phyloP scores from a whole-genome alignment of 2,113 vertebrate species.

The Trematomus loennbergii region DNA sequence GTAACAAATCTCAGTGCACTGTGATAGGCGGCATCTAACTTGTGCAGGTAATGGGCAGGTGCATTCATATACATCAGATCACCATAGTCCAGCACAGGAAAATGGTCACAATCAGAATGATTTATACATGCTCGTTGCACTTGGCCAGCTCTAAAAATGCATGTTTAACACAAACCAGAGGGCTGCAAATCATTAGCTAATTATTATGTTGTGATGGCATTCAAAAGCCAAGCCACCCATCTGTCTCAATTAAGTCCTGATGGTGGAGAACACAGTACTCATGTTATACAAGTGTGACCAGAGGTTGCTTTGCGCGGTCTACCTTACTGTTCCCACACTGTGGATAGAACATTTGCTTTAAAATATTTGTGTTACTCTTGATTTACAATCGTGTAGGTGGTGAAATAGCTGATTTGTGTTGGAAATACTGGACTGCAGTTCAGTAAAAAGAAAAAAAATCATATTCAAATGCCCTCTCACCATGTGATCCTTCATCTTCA shows the following conservation, averaged over 20 bases:
- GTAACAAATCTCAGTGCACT: too few species aligned
- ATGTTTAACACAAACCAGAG: slow-evolving; percentile 3
- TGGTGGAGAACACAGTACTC: slow-evolving; percentile 24
- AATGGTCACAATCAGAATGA: too few species aligned
- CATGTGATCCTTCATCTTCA: slow-evolving; percentile 32
- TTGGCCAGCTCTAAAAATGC: neutral
- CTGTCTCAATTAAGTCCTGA: slow-evolving; percentile 50
- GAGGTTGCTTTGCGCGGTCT: slow-evolving; percentile 47
- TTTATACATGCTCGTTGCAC: neutral
- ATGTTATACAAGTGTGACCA: slow-evolving; percentile 58
- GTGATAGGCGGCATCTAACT: too few species aligned
- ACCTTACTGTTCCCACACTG: slow-evolving; percentile 62
- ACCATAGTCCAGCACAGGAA: too few species aligned
- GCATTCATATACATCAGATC: too few species aligned
- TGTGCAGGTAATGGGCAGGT: too few species aligned
- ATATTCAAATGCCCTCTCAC: slow-evolving; percentile 27
- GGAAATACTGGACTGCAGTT: slow-evolving; percentile 57
- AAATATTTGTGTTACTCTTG: slow-evolving; percentile 65
- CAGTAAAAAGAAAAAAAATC: slow-evolving; percentile 18
- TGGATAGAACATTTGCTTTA: slow-evolving; percentile 64
- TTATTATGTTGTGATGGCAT: slow-evolving; percentile 29
- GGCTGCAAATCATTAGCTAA: slow-evolving; percentile 15
- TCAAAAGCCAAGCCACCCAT: slow-evolving; percentile 35
- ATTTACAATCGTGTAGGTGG: slow-evolving; percentile 65
- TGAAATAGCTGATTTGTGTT: slow-evolving; percentile 58